Percentiles rank a stretch among this genome's conserved stretches.
phyloP scores from a whole-genome alignment of 2,888 invertebrate genomes.

The Dascillus cervinus region DNA sequence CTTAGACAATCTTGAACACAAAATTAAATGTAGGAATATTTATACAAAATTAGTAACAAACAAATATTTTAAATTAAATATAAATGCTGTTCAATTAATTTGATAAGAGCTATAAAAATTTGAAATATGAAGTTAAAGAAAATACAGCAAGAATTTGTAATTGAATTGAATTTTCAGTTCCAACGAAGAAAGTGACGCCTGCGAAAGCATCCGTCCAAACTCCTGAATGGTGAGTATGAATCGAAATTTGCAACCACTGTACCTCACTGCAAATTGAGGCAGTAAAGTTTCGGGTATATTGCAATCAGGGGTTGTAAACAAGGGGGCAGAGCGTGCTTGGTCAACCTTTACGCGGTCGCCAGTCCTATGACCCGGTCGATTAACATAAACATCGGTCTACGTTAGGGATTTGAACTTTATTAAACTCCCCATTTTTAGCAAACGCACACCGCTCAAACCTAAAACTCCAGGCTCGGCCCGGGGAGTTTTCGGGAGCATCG shows the following conservation, averaged over 20 bases:
- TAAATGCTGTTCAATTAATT: no score
- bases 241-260: slow-evolving; percentile 14
- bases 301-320: slow-evolving; percentile 26
- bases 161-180: slow-evolving; percentile 31
- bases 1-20: no score
- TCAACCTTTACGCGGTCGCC: slow-evolving; percentile 27
- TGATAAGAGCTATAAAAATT: no score
- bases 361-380: slow-evolving; percentile 15
- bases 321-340: slow-evolving; percentile 26
- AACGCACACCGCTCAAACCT: slow-evolving; percentile 22
- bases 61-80: no score
- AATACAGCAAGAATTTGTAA: no score
- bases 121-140: no score
- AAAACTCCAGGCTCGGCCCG: slow-evolving; percentile 48
- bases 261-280: slow-evolving; percentile 15
- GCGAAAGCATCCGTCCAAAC: slow-evolving; percentile 16
- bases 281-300: slow-evolving; percentile 25
- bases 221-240: slow-evolving; percentile 24
- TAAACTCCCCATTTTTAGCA: slow-evolving; percentile 7
- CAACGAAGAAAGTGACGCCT: slow-evolving; percentile 23
- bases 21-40: no score
- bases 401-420: slow-evolving; percentile 1
- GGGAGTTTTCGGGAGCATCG: slow-evolving; percentile 59
- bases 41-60: no score
- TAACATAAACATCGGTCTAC: slow-evolving; percentile 18